Percentiles rank a stretch among this genome's conserved stretches.
These are phyloP conservation scores for Zygothrica quintamaculata DNA, from an alignment of 2,888 invertebrate genomes.

Conservation along the genomic window DNA sequence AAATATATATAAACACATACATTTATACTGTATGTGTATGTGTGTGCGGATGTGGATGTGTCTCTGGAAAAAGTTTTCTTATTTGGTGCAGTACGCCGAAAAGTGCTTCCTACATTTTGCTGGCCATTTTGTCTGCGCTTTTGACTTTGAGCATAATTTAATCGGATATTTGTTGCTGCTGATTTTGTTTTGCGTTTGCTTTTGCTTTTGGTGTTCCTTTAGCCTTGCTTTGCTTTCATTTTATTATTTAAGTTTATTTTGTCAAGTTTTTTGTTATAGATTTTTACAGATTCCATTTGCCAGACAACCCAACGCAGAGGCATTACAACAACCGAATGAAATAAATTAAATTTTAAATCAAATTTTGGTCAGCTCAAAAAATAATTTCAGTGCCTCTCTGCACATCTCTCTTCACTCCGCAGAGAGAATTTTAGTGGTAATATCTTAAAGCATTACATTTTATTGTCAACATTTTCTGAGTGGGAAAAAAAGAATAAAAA, in stretches of 20 bases:
- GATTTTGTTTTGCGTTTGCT: constrained; percentile 42
- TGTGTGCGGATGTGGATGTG: constrained; percentile 28
- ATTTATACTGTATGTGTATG: constrained; percentile 1
- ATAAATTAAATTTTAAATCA: constrained; percentile 52
- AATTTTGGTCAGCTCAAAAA: constrained; percentile 25
- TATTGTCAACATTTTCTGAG: constrained; percentile 37
- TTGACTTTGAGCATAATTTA: constrained; percentile 81
- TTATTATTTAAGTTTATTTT: constrained; percentile 69
- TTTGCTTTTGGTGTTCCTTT: constrained; percentile 19
- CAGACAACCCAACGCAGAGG: constrained; percentile 4
- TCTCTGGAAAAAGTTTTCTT: constrained; percentile 72
- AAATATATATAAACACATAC: not conserved
- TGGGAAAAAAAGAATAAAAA: not conserved
- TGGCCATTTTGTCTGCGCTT: constrained; percentile 74
- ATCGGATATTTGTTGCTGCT: constrained; percentile 76
- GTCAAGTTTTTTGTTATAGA: constrained; percentile 42
- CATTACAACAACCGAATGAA: constrained; percentile 17
- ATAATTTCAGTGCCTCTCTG: constrained; percentile 17
- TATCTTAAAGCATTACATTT: constrained; percentile 26
- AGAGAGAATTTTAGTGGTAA: too few relatives aligned
- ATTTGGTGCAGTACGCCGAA: constrained; percentile 56
- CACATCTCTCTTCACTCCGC: constrained; percentile 3
- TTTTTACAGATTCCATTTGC: constrained; percentile 58
- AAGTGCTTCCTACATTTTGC: constrained; percentile 73
- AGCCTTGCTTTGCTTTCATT: constrained; percentile 36